Evolutionary conservation across 1,140 invertebrate species (phyloP).

Genomic region (Saccostrea echinata): DNA sequence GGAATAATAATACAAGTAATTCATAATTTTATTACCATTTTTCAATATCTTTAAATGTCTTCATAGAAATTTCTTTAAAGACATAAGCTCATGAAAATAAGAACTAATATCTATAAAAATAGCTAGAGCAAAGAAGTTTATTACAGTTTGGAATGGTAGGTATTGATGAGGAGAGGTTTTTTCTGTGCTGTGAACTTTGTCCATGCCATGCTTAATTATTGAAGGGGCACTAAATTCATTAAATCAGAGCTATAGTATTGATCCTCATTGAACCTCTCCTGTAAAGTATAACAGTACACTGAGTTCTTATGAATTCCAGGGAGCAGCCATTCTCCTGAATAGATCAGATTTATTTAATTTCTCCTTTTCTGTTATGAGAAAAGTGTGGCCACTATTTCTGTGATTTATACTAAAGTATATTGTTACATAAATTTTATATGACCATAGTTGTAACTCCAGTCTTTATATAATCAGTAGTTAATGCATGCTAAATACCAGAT

Average conservation of each 20-base stretch:
- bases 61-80: background rate
- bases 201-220: conserved; percentile 10
- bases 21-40: background rate
- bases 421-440: too few species aligned
- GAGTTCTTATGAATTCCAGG: background rate
- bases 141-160: background rate
- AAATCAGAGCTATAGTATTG: background rate
- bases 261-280: background rate
- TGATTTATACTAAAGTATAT: too few species aligned
- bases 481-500: too few species aligned
- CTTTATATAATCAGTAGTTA: too few species aligned
- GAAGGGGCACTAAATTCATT: conserved; percentile 4
- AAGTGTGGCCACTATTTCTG: too few species aligned
- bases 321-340: background rate
- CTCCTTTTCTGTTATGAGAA: too few species aligned
- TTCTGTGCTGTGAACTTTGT: background rate
- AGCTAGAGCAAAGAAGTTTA: background rate
- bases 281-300: background rate
- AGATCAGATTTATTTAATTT: too few species aligned
- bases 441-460: too few species aligned
- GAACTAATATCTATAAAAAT: background rate
- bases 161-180: background rate
- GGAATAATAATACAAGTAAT: background rate
- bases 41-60: background rate
- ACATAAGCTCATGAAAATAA: background rate